phyloP scores from a whole-genome alignment of 2,888 invertebrate genomes.

The Penaeus monodon region DNA sequence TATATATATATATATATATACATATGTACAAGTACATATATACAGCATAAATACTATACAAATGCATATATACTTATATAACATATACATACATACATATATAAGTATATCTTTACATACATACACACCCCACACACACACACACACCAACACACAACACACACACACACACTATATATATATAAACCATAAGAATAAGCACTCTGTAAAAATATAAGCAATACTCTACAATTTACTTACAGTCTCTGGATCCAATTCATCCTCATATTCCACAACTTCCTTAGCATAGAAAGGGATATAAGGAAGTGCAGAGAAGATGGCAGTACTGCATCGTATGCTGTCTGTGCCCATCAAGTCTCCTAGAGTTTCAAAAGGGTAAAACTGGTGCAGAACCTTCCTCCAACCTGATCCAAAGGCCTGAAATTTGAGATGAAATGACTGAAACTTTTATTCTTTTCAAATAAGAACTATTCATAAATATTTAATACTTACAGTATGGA shows the following conservation, averaged over 20 bases:
- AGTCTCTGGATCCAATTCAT: background rate
- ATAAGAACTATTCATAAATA: too few species aligned
- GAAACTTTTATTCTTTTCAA: too few species aligned
- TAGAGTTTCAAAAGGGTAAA: constrained; percentile 27
- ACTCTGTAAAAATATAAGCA: background rate
- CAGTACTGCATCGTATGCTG: background rate
- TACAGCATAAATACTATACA: too few species aligned
- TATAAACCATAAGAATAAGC: background rate
- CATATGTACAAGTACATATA: too few species aligned
- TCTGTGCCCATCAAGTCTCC: background rate
- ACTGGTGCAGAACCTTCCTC: constrained; percentile 3
- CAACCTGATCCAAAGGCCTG: constrained; percentile 15
- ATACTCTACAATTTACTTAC: background rate
- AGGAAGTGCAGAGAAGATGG: constrained; percentile 4
- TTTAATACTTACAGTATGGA: too few species aligned
- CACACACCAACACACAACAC: too few species aligned
- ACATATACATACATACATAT: too few species aligned
- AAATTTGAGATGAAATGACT: background rate
- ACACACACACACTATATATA: too few species aligned
- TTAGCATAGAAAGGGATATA: constrained; percentile 16
- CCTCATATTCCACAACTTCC: background rate
- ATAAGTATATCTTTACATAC: too few species aligned
- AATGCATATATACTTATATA: too few species aligned
- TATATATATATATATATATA: too few species aligned
- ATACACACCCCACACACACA: too few species aligned